These are phyloP conservation scores for Hermodice carunculata DNA, from an alignment of 2,888 invertebrate species.

Conservation along the genomic window DNA sequence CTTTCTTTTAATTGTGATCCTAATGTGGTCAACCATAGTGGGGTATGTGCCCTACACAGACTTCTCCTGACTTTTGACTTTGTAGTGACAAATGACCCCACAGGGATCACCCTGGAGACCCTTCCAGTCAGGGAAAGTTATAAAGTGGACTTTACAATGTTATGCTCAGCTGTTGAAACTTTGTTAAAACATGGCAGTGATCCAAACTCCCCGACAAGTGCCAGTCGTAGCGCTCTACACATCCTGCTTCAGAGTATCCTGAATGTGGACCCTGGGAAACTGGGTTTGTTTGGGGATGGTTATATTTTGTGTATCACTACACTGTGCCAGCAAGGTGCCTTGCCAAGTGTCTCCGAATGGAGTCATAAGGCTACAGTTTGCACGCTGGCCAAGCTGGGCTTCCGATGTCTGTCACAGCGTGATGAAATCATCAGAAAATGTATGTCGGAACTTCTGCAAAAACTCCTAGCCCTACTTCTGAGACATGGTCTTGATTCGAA, in stretches of 20 bases:
- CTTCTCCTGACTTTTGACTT: conserved; percentile 68
- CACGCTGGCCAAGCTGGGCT: conserved; percentile 32
- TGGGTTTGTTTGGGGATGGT: conserved; percentile 70
- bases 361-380: conserved; percentile 32
- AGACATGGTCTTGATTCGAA: conserved; percentile 78
- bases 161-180: conserved; percentile 50
- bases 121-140: conserved; percentile 47
- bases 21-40: conserved; percentile 70
- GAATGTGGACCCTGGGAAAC: conserved; percentile 81
- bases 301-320: conserved; percentile 80
- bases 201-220: conserved; percentile 50
- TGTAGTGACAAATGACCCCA: conserved; percentile 33
- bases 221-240: conserved; percentile 75
- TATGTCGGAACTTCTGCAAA: conserved; percentile 76
- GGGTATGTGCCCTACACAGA: conserved; percentile 81
- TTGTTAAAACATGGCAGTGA: conserved; percentile 56
- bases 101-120: conserved; percentile 35
- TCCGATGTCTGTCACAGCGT: conserved; percentile 71
- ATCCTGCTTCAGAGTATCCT: conserved; percentile 81
- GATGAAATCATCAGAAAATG: conserved; percentile 75
- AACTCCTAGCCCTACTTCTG: conserved; percentile 77
- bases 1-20: conserved; percentile 63
- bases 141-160: conserved; percentile 51
- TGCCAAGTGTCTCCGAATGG: conserved; percentile 71
- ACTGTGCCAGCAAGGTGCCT: conserved; percentile 79